Evolutionary conservation across 2,888 invertebrate species (phyloP), one percentile per base, ranked within the genome.

Genomic region (Abrostola triplasia): DNA sequence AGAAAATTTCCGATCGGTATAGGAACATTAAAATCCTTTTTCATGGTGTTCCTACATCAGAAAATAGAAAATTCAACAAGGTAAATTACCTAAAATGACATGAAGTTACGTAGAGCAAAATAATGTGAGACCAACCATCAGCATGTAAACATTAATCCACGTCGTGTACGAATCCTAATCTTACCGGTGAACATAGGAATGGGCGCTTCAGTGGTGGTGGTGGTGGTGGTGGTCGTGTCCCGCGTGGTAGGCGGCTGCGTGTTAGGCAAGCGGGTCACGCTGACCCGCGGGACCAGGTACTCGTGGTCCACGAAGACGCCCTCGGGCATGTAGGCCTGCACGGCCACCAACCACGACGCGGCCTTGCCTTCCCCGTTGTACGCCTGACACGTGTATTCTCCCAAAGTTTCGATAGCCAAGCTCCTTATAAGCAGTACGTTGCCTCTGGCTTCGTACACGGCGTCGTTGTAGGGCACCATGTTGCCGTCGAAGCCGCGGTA

Each of bases 311-410:
- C 56, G 72, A 89, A 91, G 11, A 91, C 84, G 38, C 95, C 95
- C n/a, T 96, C 96, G 0, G 97, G 97, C 13, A 96, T 96, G 71
- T 96, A 91, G 0, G 97, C 97, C 82, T 96, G 96, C 11, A 98
- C 95, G 0, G 96, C 95, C 7, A 98, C 95, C 11, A 96, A 95
- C 96, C 97, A 97, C 52, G 97, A 96, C 0, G 97, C 97, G 6
- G 98, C 96, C 76, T 96, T 96, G 10, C 96, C 97, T 8, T 96
- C 87, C 2, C 97, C 98, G 85, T 98, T 98, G 90, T 97, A 98
- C 5, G 98, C 98, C 84, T 97, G 97, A 85, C 99, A 99, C 6
- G 97, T 97, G 92, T 99, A 99, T 55, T 96, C 95, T 5, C 98
- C 99, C 58, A 98, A 95, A 81, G 97, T 97, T 6, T 96, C 95